phyloP scores from a whole-genome alignment of 1,140 invertebrate species.

The Andricus grossulariae region DNA sequence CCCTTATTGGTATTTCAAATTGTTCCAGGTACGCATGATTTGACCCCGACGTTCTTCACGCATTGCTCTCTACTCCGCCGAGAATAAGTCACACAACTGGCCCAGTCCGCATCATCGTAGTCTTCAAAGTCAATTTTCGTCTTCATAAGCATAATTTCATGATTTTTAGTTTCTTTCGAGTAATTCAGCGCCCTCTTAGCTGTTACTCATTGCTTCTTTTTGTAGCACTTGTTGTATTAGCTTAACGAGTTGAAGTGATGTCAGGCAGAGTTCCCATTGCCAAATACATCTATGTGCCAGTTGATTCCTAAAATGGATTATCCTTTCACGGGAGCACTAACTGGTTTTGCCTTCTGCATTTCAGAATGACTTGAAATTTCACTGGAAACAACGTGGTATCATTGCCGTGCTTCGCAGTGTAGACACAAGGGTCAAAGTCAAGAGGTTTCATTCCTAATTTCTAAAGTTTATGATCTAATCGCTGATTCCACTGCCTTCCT shows the following conservation, averaged over 20 bases:
- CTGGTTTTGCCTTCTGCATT: constrained; percentile 33
- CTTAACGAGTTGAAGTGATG: constrained; percentile 65
- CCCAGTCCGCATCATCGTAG: no score
- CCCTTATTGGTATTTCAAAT: no score
- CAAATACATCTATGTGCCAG: constrained; percentile 70
- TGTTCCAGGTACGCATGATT: no score
- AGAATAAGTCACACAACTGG: no score
- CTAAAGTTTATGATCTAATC: constrained; percentile 35
- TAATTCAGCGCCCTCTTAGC: no score
- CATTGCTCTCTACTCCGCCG: no score
- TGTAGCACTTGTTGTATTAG: constrained; percentile 43
- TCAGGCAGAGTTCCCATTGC: constrained; percentile 70
- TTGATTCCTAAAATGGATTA: constrained; percentile 54
- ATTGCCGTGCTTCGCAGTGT: constrained; percentile 18
- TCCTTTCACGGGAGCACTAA: constrained; percentile 26
- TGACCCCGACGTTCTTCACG: no score
- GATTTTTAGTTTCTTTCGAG: no score
- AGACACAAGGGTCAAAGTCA: constrained; percentile 41
- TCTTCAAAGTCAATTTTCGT: no score
- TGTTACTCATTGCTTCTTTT: no score
- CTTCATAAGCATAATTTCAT: no score
- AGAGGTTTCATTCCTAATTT: constrained; percentile 36
- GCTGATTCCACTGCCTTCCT: constrained; percentile 48
- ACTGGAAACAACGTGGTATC: constrained; percentile 36
- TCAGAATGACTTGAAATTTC: constrained; percentile 12